phyloP scores from a whole-genome alignment of 2,113 vertebrate genomes.

The Actenoides hombroni region DNA sequence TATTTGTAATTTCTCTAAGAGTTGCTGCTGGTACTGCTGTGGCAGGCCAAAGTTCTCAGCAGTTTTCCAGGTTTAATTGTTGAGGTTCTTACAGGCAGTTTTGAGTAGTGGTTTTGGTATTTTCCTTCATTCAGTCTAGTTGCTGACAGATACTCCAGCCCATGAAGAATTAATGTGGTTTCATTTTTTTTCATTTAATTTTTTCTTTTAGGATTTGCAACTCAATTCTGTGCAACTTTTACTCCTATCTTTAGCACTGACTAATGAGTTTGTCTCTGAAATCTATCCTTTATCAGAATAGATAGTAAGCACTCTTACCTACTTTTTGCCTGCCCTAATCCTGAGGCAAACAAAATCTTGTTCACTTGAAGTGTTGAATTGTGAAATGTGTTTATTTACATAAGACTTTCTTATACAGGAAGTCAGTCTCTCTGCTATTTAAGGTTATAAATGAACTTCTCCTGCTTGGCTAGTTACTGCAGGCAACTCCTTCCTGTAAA shows the following conservation, averaged over 20 bases:
- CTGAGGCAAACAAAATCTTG: neutral
- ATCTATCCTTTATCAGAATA: neutral
- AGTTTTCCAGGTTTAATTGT: neutral
- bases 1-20: neutral
- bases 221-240: neutral
- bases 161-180: neutral
- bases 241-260: neutral
- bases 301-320: neutral
- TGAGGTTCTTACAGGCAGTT: neutral
- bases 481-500: conserved; percentile 49
- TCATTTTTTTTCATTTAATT: neutral
- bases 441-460: conserved; percentile 38
- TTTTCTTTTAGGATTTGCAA: neutral
- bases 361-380: neutral
- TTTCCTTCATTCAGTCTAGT: neutral
- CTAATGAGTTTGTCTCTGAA: neutral
- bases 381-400: conserved; percentile 53
- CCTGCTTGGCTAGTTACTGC: conserved; percentile 7
- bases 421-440: conserved; percentile 33
- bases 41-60: neutral
- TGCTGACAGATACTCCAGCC: neutral
- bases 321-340: neutral
- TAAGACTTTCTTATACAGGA: conserved; percentile 53
- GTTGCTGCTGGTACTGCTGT: neutral
- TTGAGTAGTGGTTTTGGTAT: neutral